phyloP scores from a whole-genome alignment of 30 jellyfish, hydroid and myxozoan genomes.

The Pelagia noctiluca region DNA sequence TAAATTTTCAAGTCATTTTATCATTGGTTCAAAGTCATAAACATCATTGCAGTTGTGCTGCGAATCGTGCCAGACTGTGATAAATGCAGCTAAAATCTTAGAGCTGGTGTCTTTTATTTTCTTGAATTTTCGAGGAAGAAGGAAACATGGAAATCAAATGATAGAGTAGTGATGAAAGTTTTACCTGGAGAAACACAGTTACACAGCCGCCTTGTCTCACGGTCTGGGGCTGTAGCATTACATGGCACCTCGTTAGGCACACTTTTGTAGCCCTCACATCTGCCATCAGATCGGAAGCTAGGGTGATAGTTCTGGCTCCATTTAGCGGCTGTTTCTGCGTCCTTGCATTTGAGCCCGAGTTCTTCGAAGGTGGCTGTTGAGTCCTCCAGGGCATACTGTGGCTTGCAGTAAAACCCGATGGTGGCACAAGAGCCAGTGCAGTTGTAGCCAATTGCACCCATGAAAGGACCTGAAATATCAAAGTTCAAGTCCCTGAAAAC shows the following conservation, averaged over 20 bases:
- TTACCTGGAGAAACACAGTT: slow-evolving; percentile 68
- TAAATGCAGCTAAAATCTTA: no score
- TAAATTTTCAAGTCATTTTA: no score
- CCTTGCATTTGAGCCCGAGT: slow-evolving; percentile 38
- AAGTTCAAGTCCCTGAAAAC: not conserved
- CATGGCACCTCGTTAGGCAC: slow-evolving; percentile 45
- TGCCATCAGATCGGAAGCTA: slow-evolving; percentile 5
- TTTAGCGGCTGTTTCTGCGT: slow-evolving; percentile 14
- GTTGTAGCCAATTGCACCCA: slow-evolving; percentile 35
- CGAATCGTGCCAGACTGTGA: no score
- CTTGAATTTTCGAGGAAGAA: not conserved
- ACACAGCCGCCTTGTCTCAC: slow-evolving; percentile 65
- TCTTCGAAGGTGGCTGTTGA: slow-evolving; percentile 24
- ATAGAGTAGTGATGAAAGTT: not conserved
- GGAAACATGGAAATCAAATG: not conserved
- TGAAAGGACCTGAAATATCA: slow-evolving; percentile 38
- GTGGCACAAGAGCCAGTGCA: slow-evolving; percentile 43
- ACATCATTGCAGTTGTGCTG: no score
- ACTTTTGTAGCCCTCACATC: slow-evolving; percentile 62
- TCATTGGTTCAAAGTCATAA: no score
- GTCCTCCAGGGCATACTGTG: not conserved
- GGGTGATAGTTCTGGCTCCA: slow-evolving; percentile 66
- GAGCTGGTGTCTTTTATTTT: no score
- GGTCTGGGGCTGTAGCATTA: slow-evolving; percentile 33
- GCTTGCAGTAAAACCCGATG: slow-evolving; percentile 31